phyloP scores from a whole-genome alignment of 2,113 vertebrate genomes.

The Galbula dea region DNA sequence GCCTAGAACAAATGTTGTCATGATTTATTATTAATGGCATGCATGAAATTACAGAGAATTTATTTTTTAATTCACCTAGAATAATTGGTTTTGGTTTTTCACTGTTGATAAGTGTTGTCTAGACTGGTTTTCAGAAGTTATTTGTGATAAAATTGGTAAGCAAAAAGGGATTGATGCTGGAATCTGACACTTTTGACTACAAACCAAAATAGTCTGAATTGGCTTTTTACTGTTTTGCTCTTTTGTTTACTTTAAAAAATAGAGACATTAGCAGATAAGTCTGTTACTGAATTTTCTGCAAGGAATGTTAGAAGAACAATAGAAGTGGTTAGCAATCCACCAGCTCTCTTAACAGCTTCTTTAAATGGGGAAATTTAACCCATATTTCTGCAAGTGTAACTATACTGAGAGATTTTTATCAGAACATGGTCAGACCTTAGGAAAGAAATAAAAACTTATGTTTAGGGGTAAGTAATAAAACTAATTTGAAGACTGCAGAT shows the following conservation, averaged over 20 bases:
- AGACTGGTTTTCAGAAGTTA: background rate
- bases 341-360: background rate
- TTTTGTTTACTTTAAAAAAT: background rate
- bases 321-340: background rate
- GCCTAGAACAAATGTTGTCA: background rate
- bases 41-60: background rate
- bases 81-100: background rate
- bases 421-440: background rate
- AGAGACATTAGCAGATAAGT: background rate
- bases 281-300: background rate
- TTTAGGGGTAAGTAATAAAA: background rate
- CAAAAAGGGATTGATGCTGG: background rate
- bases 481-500: background rate
- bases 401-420: background rate
- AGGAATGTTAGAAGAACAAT: background rate
- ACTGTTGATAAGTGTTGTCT: background rate
- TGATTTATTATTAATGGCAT: background rate
- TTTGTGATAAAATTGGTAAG: background rate
- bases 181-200: background rate
- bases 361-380: background rate
- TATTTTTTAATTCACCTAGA: background rate
- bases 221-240: background rate
- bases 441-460: background rate
- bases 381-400: background rate
- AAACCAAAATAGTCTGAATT: background rate